Conservation (phyloP, 2,888 invertebrate species). For the Drosophila meridiana region DNA sequence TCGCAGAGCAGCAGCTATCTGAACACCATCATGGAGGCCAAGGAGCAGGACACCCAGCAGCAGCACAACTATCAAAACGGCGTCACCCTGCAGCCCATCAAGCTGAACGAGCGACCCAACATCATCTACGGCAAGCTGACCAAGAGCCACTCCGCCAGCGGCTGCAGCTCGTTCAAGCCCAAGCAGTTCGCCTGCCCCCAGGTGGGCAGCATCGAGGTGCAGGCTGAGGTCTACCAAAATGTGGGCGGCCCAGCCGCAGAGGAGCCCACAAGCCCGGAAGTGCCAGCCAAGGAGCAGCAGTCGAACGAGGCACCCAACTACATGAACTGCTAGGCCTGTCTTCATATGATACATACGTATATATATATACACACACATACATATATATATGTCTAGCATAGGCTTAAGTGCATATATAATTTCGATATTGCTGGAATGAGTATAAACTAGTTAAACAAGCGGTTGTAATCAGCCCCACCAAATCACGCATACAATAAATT, state of each 20-base stretch:
- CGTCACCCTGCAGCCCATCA: slow-evolving; percentile 84
- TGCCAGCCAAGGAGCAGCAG: slow-evolving; percentile 35
- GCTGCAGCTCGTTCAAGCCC: slow-evolving; percentile 83
- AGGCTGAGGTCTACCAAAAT: slow-evolving; percentile 84
- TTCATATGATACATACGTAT: slow-evolving; percentile 17
- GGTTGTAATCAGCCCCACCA: slow-evolving; percentile 18
- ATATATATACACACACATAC: background rate
- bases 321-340: slow-evolving; percentile 75
- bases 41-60: slow-evolving; percentile 78
- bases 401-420: slow-evolving; percentile 38
- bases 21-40: slow-evolving; percentile 84
- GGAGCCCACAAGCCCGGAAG: slow-evolving; percentile 24
- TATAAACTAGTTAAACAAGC: slow-evolving; percentile 79
- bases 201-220: slow-evolving; percentile 76
- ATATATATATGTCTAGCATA: slow-evolving; percentile 26
- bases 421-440: slow-evolving; percentile 74
- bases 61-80: slow-evolving; percentile 75
- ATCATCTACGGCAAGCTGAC: slow-evolving; percentile 84
- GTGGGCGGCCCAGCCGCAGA: slow-evolving; percentile 56
- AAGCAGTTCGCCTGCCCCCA: slow-evolving; percentile 80
- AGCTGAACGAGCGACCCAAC: slow-evolving; percentile 83
- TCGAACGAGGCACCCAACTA: slow-evolving; percentile 69
- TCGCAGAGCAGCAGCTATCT: slow-evolving; percentile 82
- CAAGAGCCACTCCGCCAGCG: slow-evolving; percentile 74
- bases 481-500: slow-evolving; percentile 9